A percentile compares a stretch with the other conserved stretches of the same genome.
Evolutionary conservation across 1,140 invertebrate genomes (phyloP).

Genomic region (Ephestia elutella): DNA sequence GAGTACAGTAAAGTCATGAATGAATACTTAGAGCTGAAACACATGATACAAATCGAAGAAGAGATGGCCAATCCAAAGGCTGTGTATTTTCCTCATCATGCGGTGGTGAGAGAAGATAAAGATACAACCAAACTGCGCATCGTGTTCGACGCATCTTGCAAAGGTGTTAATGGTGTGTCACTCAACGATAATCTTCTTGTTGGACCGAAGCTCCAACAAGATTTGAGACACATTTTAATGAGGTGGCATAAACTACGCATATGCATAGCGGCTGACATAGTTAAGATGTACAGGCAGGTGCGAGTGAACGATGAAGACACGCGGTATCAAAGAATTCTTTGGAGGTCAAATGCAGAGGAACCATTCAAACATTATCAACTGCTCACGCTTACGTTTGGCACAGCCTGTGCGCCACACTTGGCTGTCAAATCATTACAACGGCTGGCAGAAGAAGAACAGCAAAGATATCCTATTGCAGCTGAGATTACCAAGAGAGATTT

Average conservation of each 20-base stretch:
- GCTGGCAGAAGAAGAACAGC: conserved; percentile 28
- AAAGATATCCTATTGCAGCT: conserved; percentile 18
- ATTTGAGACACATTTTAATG: too few species aligned
- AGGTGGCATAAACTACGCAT: conserved; percentile 40
- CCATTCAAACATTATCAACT: conserved; percentile 27
- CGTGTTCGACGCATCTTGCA: too few species aligned
- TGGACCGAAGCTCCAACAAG: too few species aligned
- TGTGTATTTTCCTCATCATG: conserved; percentile 31
- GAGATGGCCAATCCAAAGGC: conserved; percentile 16
- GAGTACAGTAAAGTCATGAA: conserved; percentile 26
- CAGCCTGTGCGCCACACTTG: conserved; percentile 25
- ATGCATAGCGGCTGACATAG: conserved; percentile 45
- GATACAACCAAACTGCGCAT: conserved; percentile 26
- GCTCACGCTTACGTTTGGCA: conserved; percentile 36
- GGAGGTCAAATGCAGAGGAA: conserved; percentile 21
- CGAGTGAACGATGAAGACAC: conserved; percentile 26
- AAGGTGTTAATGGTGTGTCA: too few species aligned
- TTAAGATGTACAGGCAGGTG: conserved; percentile 53
- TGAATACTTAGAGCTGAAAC: conserved; percentile 23
- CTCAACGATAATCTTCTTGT: too few species aligned
- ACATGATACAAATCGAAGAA: conserved; percentile 18
- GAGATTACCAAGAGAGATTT: conserved; percentile 24
- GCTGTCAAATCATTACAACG: conserved; percentile 31
- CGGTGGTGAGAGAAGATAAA: conserved; percentile 24
- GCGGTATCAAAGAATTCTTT: conserved; percentile 39